Percentiles rank a stretch among this genome's conserved stretches.
Evolutionary conservation across 2,113 vertebrate species (phyloP).

Genomic region (rat (Rattus norvegicus)): GRCr8 NC_086019.1:222584501-222585000

Average conservation of each 20-base stretch:
- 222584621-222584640: conserved; percentile 7
- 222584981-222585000: not conserved
- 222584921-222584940: conserved; percentile 12
- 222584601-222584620: not conserved
- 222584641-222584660: not conserved
- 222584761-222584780: not conserved
- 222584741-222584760: not conserved
- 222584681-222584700: not conserved
- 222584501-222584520: no score
- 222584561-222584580: not conserved
- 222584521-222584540: no score
- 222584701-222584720: not conserved
- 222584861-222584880: conserved; percentile 35
- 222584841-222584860: conserved; percentile 30
- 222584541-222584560: no score
- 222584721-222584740: not conserved
- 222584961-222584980: not conserved
- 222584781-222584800: not conserved
- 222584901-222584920: conserved; percentile 16
- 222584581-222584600: not conserved
- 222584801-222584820: not conserved
- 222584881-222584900: conserved; percentile 57
- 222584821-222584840: not conserved
- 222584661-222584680: not conserved
- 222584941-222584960: not conserved